Percentiles rank a stretch among this genome's conserved stretches.
Conservation (phyloP, 2,797 vertebrate species). For the Gila robusta region DNA sequence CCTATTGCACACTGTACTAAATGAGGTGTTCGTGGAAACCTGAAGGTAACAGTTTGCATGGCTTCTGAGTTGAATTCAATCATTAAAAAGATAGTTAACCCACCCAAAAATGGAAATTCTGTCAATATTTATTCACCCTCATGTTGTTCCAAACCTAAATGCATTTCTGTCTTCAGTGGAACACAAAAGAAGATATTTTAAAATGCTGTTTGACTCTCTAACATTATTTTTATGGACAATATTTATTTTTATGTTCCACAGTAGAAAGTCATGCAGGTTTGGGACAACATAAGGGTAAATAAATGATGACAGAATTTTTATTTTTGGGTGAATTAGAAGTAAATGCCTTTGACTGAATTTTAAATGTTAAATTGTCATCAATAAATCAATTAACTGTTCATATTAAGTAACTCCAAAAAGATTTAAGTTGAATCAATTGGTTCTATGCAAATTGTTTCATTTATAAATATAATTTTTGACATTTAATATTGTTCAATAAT, state of each 20-base stretch:
- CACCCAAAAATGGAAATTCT: neutral
- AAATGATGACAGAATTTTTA: neutral
- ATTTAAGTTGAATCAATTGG: neutral
- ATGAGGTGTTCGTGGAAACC: neutral
- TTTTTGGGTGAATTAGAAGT: neutral
- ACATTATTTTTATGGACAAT: neutral
- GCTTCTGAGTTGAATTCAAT: neutral
- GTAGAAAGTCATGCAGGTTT: neutral
- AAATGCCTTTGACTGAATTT: neutral
- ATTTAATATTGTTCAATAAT: neutral
- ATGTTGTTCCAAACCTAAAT: neutral
- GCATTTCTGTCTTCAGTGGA: neutral
- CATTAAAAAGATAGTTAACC: neutral
- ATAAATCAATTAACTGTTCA: neutral
- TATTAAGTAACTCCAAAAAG: neutral
- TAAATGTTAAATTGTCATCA: neutral
- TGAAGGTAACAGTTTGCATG: neutral
- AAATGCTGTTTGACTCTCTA: neutral
- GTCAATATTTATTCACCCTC: neutral
- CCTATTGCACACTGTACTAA: neutral
- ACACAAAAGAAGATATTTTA: neutral
- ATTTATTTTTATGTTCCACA: neutral
- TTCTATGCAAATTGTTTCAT: neutral
- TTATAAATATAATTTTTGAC: neutral
- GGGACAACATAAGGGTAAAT: neutral